Evolutionary conservation across 2,888 invertebrate genomes (phyloP), one percentile per base, ranked within the genome.

Genomic region (Pseudanteris insignis): DNA sequence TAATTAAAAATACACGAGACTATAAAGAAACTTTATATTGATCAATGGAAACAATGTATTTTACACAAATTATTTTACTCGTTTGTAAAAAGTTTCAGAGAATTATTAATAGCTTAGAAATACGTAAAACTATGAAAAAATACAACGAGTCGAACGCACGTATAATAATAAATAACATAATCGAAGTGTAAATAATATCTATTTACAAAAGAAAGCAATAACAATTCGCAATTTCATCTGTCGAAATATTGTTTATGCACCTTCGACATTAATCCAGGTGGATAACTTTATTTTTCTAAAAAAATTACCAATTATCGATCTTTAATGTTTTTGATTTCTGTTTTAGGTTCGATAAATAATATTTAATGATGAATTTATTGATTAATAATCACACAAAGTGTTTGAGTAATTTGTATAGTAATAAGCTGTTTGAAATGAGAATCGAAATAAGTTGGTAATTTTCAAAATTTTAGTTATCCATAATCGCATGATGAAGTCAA

Each of bases 171-270:
- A 79, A 79, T 79, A 74, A 77, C 71, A 70, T 74, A 74, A 18
- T 18, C 74, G 75, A 76, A 76, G 74, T 72, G 79, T 75, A 79
- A 79, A 77, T 76, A 72, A 79, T 77, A 71, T 70, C 73, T 79
- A 79, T 79, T 77, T 79, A 79, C 79, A 79, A 73, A 74, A 77
- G 75, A 77, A 70, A 75, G 70, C 68, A 71, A 70, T 71, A 78
- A 78, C 75, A 73, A 74, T 73, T 68, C 68, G 64, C 73, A 71
- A 70, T 70, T 55, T 65, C 70, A 51, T 65, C 66, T 66, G 18
- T 18, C 18, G 4, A 4, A 18, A 18, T 4, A 18, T 18, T 18
- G 3, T 18, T 18, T 18, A 18, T 6, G 18, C 18, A 18, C 18
- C 18, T 3, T 18, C 18, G 18, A 18, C 18, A 18, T 18, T 3